Base-by-base conservation (phyloP, 2,888 invertebrate species). In the Itoplectis maculator region DNA sequence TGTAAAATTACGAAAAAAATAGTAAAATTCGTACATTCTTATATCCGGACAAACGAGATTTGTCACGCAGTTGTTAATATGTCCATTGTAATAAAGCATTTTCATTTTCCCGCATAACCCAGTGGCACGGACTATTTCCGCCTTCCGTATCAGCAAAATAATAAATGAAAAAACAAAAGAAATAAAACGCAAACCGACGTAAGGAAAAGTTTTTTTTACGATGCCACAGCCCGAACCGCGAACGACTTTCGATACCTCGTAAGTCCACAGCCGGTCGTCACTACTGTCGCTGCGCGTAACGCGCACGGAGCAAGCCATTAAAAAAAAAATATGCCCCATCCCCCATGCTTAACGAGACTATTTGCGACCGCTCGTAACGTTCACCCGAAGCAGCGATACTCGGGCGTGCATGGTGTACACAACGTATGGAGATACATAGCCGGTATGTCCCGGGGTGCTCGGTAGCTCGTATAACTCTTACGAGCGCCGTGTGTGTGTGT, bases 241-340 rank as follows among this genome's bases (percentile, higher is more conserved):
- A 74, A 69, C 37, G 68, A 78, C 37, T 59, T 65, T 69, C 74
- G 81, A 78, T 65, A 59, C 66, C 49, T 69, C 76, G 69, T 54
- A 37, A 73, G 56, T 61, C 61, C 51, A 51, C 72, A 73, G 51
- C 56, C 73, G 81, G 45, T 73, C 72, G 77, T 74, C 70, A 54
- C 73, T 69, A 20, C 23, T 61, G 42, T 49, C 59, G 56, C 51
- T 61, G 13, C 11, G 13, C 37, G 23, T 9, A 29, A 59, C n/a
- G n/a, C 15, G 47, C 37, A 15, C 15, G 2, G 15, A 37, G 20
- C n/a, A 23, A 65, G 59, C 37, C 47, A 35, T 49, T 6, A 76
- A 68, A 54, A 35, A 68, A 29, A 47, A 56, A 65, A 29, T 7
- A 9, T 18, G 6, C 7, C 18, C n/a, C n/a, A n/a, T n/a, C n/a